A percentile compares a stretch with the other conserved stretches of the same genome.
Conservation (phyloP, 2,113 vertebrate genomes). For the Pseudonaja textilis region DNA sequence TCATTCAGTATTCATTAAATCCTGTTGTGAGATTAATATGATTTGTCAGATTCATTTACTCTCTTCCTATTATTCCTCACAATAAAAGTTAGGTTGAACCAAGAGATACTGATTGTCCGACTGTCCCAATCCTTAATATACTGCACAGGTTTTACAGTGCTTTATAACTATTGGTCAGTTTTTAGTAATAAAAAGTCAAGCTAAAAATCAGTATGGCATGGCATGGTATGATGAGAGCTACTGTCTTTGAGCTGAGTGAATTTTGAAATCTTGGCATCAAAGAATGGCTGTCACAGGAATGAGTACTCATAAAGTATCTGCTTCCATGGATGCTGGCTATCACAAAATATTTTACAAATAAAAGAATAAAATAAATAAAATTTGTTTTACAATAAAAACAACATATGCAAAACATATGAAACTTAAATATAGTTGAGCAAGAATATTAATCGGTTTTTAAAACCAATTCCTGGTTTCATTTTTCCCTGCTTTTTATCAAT, state of each 20-base stretch:
- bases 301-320: neutral
- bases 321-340: neutral
- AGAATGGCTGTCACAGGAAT: neutral
- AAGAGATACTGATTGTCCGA: neutral
- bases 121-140: neutral
- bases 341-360: neutral
- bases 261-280: neutral
- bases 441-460: neutral
- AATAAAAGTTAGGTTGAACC: neutral
- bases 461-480: neutral
- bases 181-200: neutral
- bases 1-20: neutral
- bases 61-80: neutral
- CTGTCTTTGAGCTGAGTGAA: neutral
- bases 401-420: neutral
- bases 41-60: neutral
- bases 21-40: neutral
- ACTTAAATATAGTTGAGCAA: neutral
- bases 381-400: neutral
- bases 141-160: neutral
- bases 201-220: neutral
- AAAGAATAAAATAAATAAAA: no score
- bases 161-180: neutral
- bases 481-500: neutral
- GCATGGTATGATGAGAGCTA: neutral